Conservation (phyloP, 1,140 invertebrate species). For the Aphaenogaster ashmeadi region DNA sequence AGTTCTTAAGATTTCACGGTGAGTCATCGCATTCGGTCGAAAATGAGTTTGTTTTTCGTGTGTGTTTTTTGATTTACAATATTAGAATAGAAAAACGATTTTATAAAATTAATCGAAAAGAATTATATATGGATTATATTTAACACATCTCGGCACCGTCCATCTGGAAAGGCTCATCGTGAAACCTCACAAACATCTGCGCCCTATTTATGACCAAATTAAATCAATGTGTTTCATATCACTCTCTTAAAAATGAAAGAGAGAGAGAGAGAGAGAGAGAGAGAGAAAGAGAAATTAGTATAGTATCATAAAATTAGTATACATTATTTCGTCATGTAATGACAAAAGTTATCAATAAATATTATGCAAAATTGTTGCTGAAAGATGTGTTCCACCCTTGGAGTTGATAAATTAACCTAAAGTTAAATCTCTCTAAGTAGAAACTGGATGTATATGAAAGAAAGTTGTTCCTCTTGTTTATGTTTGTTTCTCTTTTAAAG, state of each 20-base stretch:
- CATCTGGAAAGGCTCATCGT: background rate
- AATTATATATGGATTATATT: background rate
- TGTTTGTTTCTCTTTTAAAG: conserved; percentile 72
- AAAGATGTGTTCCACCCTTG: conserved; percentile 82
- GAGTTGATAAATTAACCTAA: conserved; percentile 80
- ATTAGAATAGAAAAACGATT: background rate
- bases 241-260: conserved; percentile 24
- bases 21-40: background rate
- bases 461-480: conserved; percentile 71
- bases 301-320: conserved; percentile 15
- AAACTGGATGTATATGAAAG: conserved; percentile 54
- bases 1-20: background rate
- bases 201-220: conserved; percentile 38
- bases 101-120: conserved; percentile 6
- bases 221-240: conserved; percentile 35
- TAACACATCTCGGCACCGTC: background rate
- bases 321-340: conserved; percentile 54
- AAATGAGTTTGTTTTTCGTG: background rate
- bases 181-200: conserved; percentile 14
- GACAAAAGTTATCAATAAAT: conserved; percentile 44
- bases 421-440: conserved; percentile 65
- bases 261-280: background rate
- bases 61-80: background rate
- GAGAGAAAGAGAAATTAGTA: conserved; percentile 3
- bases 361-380: conserved; percentile 65